Evolutionary conservation across 2,888 invertebrate species (phyloP).

Genomic region (Eustalomyia histrio): DNA sequence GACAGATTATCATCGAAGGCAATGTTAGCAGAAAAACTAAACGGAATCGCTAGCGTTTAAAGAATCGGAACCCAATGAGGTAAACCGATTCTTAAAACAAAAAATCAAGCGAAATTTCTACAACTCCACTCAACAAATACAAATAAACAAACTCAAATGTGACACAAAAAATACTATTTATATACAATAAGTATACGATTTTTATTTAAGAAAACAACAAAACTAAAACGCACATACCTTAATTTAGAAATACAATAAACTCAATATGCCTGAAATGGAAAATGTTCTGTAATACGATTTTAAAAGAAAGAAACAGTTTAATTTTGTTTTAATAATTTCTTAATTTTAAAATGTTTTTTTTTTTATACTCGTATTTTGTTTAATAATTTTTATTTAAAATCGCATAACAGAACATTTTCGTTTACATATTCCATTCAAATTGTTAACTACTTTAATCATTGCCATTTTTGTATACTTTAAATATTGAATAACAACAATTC

Average conservation of each 20-base stretch:
- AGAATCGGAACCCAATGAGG: conserved; percentile 76
- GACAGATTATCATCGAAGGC: conserved; percentile 78
- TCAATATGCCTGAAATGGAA: neutral
- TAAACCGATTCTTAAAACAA: conserved; percentile 74
- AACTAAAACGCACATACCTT: conserved; percentile 40
- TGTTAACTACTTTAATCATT: conserved; percentile 42
- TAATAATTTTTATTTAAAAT: neutral
- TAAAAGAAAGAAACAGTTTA: no score
- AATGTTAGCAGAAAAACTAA: conserved; percentile 79
- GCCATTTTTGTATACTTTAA: conserved; percentile 38
- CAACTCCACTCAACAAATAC: conserved; percentile 10
- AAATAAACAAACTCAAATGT: conserved; percentile 21
- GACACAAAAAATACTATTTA: conserved; percentile 35
- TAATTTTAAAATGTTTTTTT: neutral
- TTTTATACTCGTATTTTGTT: neutral
- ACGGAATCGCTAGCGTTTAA: conserved; percentile 79
- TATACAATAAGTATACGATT: conserved; percentile 55
- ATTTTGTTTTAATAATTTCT: neutral
- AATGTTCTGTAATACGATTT: neutral
- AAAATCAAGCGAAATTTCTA: conserved; percentile 39
- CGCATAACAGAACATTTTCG: neutral
- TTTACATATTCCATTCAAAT: conserved; percentile 39
- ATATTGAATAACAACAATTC: conserved; percentile 26
- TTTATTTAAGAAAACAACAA: conserved; percentile 14
- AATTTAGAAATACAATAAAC: neutral